Conservation (phyloP, 2,888 invertebrate species). For the Philaethria dido region DNA sequence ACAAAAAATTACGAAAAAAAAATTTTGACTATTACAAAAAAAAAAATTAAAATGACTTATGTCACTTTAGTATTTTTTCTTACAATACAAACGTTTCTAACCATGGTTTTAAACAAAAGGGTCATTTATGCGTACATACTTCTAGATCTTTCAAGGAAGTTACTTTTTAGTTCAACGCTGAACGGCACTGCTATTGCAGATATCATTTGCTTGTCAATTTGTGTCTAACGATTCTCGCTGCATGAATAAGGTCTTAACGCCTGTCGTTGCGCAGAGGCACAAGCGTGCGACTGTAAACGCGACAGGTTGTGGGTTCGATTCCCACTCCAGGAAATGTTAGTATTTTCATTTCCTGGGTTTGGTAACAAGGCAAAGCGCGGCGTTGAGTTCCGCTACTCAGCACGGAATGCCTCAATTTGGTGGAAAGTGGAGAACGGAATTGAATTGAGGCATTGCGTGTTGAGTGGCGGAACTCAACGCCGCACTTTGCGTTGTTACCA, state of each 20-base stretch:
- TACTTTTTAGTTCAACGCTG: not conserved
- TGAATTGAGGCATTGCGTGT: too few relatives aligned
- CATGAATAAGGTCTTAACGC: not conserved
- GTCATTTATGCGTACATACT: not conserved
- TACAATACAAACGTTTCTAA: not conserved
- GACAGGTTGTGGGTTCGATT: too few relatives aligned
- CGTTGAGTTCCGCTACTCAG: too few relatives aligned
- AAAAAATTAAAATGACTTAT: not conserved
- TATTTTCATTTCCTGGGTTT: too few relatives aligned
- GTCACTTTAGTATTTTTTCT: not conserved
- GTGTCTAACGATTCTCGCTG: not conserved
- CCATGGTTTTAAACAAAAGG: not conserved
- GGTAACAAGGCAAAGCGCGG: too few relatives aligned
- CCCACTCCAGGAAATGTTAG: too few relatives aligned
- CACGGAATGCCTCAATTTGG: too few relatives aligned
- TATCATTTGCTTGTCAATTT: slow-evolving; percentile 13
- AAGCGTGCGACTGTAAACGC: too few relatives aligned
- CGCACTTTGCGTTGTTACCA: too few relatives aligned
- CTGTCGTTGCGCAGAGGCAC: too few relatives aligned
- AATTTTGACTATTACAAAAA: not conserved
- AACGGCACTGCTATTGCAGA: slow-evolving; percentile 9
- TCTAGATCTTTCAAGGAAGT: not conserved
- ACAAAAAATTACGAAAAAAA: not conserved
- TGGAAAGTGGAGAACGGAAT: too few relatives aligned
- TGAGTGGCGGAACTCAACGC: too few relatives aligned